Conservation (phyloP, 1,140 invertebrate genomes). For the Drosophila bipectinata region DNA sequence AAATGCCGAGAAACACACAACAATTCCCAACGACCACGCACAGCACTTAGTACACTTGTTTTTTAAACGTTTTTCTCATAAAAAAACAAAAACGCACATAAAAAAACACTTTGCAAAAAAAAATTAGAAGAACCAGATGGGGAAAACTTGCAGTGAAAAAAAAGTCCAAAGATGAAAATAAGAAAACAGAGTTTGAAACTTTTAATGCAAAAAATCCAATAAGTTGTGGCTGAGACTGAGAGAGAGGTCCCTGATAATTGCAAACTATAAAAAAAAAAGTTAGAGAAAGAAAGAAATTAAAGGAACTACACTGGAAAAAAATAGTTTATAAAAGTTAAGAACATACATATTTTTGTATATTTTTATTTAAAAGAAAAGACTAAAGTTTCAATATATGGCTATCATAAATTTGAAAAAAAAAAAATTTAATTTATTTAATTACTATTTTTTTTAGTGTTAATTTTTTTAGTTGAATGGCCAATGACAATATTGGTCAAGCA, state of each 20-base stretch:
- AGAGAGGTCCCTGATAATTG: conserved; percentile 4
- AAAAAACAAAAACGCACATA: neutral
- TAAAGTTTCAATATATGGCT: too few species aligned
- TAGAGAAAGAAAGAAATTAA: conserved; percentile 5
- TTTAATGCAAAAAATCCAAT: conserved; percentile 40
- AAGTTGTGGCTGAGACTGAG: conserved; percentile 6
- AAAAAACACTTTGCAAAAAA: neutral
- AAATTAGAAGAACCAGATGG: neutral
- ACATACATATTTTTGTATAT: neutral
- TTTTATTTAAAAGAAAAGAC: too few species aligned
- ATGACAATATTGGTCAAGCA: conserved; percentile 32
- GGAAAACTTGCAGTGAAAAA: neutral
- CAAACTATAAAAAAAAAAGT: conserved; percentile 1
- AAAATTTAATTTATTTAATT: neutral
- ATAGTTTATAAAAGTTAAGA: neutral
- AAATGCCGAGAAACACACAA: neutral
- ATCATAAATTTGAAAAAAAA: too few species aligned
- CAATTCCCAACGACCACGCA: conserved; percentile 8
- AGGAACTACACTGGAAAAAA: neutral
- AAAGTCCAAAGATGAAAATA: neutral
- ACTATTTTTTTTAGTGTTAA: neutral
- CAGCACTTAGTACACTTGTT: conserved; percentile 10
- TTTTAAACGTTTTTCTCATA: neutral
- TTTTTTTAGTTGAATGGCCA: conserved; percentile 26
- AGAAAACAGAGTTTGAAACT: conserved; percentile 17